Evolutionary conservation across 1,140 invertebrate genomes (phyloP).

Genomic region (Whitmania pigra): DNA sequence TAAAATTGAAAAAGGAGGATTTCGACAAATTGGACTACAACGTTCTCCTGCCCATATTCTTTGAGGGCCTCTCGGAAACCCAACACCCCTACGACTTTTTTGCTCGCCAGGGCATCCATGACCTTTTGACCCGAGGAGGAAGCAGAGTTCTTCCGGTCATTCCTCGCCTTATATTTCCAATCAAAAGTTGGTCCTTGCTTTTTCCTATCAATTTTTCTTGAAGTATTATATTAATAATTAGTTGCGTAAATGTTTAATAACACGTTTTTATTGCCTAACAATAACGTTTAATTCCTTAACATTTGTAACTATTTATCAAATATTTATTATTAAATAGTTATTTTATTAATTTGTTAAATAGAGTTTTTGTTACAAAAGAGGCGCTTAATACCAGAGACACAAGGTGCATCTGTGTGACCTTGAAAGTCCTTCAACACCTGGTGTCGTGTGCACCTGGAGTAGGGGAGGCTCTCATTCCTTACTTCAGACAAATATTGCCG

Average conservation of each 20-base stretch:
- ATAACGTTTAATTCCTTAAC: no score
- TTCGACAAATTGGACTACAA: slow-evolving; percentile 79
- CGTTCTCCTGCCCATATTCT: slow-evolving; percentile 83
- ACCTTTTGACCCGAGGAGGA: slow-evolving; percentile 67
- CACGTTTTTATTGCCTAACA: no score
- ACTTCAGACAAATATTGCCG: slow-evolving; percentile 80
- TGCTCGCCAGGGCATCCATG: slow-evolving; percentile 70
- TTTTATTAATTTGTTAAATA: no score
- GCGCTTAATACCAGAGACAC: slow-evolving; percentile 66
- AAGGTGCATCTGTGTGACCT: slow-evolving; percentile 59
- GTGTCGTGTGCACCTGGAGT: slow-evolving; percentile 64
- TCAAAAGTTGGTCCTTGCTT: slow-evolving; percentile 57
- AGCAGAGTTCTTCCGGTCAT: slow-evolving; percentile 74
- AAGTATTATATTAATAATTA: no score
- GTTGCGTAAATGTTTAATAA: no score
- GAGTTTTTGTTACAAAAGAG: slow-evolving; percentile 46
- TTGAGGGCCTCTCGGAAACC: slow-evolving; percentile 75
- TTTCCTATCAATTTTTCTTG: no score
- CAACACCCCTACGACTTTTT: slow-evolving; percentile 75
- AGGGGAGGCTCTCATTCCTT: slow-evolving; percentile 79
- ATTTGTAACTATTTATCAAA: no score
- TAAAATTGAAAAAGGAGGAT: slow-evolving; percentile 49
- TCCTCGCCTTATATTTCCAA: slow-evolving; percentile 78
- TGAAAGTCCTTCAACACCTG: slow-evolving; percentile 67
- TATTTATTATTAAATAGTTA: no score